phyloP scores from a whole-genome alignment of 2,797 vertebrate genomes.

The Falco berigora region DNA sequence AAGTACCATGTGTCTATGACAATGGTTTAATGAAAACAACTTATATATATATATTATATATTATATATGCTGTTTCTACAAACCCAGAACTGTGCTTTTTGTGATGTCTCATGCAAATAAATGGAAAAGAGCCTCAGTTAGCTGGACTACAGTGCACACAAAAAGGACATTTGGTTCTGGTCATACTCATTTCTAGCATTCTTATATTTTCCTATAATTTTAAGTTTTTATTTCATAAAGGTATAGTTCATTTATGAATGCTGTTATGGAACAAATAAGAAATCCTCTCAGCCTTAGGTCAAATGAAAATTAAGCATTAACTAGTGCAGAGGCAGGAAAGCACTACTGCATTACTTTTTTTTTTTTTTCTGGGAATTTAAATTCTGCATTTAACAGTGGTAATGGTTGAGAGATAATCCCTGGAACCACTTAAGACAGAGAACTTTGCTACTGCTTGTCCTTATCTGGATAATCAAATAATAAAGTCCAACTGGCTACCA shows the following conservation, averaged over 20 bases:
- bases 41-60: neutral
- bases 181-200: neutral
- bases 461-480: conserved; percentile 78
- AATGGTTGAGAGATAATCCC: conserved; percentile 71
- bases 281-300: conserved; percentile 17
- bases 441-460: conserved; percentile 69
- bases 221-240: neutral
- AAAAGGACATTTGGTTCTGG: neutral
- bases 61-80: neutral
- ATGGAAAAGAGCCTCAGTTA: neutral
- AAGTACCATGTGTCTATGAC: neutral
- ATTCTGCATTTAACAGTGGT: conserved; percentile 66
- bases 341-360: conserved; percentile 3
- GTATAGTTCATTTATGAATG: neutral
- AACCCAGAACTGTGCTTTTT: neutral
- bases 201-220: neutral
- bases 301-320: conserved; percentile 23
- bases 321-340: conserved; percentile 39
- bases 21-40: neutral
- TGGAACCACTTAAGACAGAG: conserved; percentile 69
- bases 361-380: conserved; percentile 52
- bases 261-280: neutral
- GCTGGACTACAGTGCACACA: neutral
- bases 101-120: neutral
- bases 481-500: conserved; percentile 72